phyloP scores from a whole-genome alignment of 1,140 invertebrate genomes.

The Dysdera silvatica region DNA sequence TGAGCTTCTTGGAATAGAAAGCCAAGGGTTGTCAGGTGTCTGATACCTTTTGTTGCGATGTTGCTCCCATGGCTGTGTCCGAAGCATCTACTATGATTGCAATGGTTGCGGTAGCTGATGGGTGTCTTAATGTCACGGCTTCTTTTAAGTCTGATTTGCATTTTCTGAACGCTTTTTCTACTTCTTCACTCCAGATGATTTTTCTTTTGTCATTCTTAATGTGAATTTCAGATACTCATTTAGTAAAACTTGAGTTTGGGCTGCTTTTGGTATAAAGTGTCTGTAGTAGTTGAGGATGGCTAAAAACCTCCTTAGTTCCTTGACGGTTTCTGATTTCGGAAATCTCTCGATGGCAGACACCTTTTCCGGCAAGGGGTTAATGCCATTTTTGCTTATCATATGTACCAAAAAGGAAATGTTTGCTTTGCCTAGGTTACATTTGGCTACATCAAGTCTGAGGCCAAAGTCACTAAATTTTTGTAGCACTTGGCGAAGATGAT shows the following conservation, averaged over 20 bases:
- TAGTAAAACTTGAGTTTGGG: neutral
- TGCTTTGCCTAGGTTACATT: slow-evolving; percentile 26
- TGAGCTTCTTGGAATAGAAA: slow-evolving; percentile 29
- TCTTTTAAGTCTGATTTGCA: slow-evolving; percentile 41
- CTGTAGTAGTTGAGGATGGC: slow-evolving; percentile 44
- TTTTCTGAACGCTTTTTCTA: slow-evolving; percentile 38
- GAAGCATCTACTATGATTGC: slow-evolving; percentile 26
- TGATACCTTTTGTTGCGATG: slow-evolving; percentile 18
- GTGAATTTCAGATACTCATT: neutral
- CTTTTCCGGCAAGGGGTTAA: slow-evolving; percentile 12
- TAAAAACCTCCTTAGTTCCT: slow-evolving; percentile 38
- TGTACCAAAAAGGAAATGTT: slow-evolving; percentile 19
- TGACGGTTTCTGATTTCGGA: slow-evolving; percentile 37
- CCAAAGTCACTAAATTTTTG: slow-evolving; percentile 35
- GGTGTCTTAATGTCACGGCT: slow-evolving; percentile 16
- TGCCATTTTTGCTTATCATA: slow-evolving; percentile 2
- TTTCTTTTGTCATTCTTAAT: neutral
- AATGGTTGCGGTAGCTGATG: slow-evolving; percentile 1
- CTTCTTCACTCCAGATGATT: slow-evolving; percentile 24
- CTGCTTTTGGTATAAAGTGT: slow-evolving; percentile 7
- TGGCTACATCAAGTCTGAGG: slow-evolving; percentile 37
- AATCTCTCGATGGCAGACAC: slow-evolving; percentile 10
- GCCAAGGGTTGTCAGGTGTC: slow-evolving; percentile 21
- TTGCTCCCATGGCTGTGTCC: slow-evolving; percentile 19
- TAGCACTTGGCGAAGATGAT: slow-evolving; percentile 41